These are phyloP conservation scores for Thymelicus sylvestris DNA, from an alignment of 2,888 invertebrate species.

Conservation along the genomic window DNA sequence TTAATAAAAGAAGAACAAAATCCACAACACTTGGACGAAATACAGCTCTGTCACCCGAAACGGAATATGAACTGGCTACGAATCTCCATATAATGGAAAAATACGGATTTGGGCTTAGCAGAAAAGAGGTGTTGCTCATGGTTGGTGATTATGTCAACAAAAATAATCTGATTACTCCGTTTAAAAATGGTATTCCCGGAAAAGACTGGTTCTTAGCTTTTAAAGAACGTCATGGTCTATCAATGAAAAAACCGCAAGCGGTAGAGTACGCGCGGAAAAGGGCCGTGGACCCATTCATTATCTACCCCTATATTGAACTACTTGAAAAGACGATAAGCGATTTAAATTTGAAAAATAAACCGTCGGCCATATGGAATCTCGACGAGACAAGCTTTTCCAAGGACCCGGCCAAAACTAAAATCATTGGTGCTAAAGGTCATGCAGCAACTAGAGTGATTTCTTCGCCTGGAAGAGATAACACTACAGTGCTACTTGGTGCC, in stretches of 20 bases:
- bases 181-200: slow-evolving; percentile 51
- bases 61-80: slow-evolving; percentile 40
- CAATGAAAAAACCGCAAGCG: slow-evolving; percentile 57
- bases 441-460: slow-evolving; percentile 43
- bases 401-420: slow-evolving; percentile 45
- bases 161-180: slow-evolving; percentile 49
- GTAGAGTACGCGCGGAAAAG: slow-evolving; percentile 41
- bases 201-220: slow-evolving; percentile 52
- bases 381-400: slow-evolving; percentile 45
- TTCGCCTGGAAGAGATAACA: slow-evolving; percentile 47
- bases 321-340: slow-evolving; percentile 6
- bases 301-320: slow-evolving; percentile 40
- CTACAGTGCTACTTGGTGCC: slow-evolving; percentile 44
- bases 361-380: slow-evolving; percentile 38
- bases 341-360: slow-evolving; percentile 1
- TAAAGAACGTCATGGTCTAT: slow-evolving; percentile 50
- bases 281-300: slow-evolving; percentile 7
- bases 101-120: slow-evolving; percentile 54
- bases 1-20: background rate
- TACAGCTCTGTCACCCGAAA: slow-evolving; percentile 30
- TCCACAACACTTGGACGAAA: background rate
- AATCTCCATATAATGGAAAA: slow-evolving; percentile 49
- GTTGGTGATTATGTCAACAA: slow-evolving; percentile 49
- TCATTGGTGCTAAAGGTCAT: slow-evolving; percentile 44
- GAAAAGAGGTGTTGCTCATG: slow-evolving; percentile 50